Evolutionary conservation across 1,140 invertebrate species (phyloP), one percentile per base, ranked within the genome.

Genomic region (Drosophila elegans): DNA sequence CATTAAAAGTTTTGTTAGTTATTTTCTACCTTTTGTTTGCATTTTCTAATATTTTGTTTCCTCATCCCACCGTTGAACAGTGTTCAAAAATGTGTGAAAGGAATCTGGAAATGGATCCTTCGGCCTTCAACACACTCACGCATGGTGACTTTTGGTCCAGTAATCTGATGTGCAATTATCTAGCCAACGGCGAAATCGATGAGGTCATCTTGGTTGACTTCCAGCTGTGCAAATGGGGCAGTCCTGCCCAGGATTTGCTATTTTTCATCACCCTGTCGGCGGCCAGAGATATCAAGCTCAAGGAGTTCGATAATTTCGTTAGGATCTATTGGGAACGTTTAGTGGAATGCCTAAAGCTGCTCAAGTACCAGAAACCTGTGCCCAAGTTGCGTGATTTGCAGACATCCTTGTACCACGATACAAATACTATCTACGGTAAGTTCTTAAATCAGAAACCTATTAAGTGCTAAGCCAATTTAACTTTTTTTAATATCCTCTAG

Each of bases 61-160:
- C 36, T 39, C 10, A 91, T 80, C 83, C 88, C 4, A 78, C 64
- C 21, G 29, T 13, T 0, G 7, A 79, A 16, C 80, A 90, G 36
- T 84, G 61, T 67, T 53, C 41, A 4, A 66, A 74, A 13, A 71
- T 74, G 46, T 55, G 60, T 12, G 2, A 34, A 1, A 55, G 13
- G 32, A 59, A 82, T 12, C 12, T 90, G 1, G 51, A 74, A 1
- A 38, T 38, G 4, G 61, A 94, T 29, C 59, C 91, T 1, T 83
- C 93, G 27, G 93, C 93, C 27, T 95, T 95, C 57, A 93, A 94
- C 66, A 94, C 95, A 0, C 89, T 95, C 4, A 94, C 93, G 67
- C 95, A 95, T 61, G 95, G 95, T 5, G 95, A 95, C 78, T 93
- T 93, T 21, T 91, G 90, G 90, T 76, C 72, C 0, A 90, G 92